These are phyloP conservation scores for Tiliqua scincoides DNA, from an alignment of 2,113 vertebrate genomes.

Conservation along the genomic window DNA sequence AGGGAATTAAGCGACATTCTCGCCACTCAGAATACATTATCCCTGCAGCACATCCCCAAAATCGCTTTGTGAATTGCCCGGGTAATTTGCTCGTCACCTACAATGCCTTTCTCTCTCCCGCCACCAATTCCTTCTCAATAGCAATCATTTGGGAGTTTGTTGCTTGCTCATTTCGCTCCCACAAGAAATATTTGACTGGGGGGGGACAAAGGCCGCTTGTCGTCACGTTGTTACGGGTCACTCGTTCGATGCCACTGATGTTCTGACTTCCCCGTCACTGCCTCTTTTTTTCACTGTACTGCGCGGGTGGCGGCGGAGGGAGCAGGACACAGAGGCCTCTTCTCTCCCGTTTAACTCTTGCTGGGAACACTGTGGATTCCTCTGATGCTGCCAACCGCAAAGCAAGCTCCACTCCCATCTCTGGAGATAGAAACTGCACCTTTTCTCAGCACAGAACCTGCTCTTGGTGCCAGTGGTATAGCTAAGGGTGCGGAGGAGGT, in stretches of 20 bases:
- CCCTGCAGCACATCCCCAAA: constrained; percentile 69
- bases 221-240: constrained; percentile 40
- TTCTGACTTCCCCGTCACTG: constrained; percentile 41
- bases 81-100: constrained; percentile 72
- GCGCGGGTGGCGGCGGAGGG: constrained; percentile 27
- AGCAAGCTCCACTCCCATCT: background rate
- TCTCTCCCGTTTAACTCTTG: background rate
- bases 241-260: constrained; percentile 45
- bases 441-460: background rate
- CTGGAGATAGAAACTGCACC: too few relatives aligned
- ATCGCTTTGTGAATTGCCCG: constrained; percentile 66
- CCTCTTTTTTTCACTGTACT: constrained; percentile 1
- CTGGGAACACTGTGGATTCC: background rate
- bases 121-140: background rate
- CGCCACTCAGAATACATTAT: constrained; percentile 76
- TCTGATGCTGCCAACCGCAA: background rate
- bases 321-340: too few relatives aligned
- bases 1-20: constrained; percentile 73
- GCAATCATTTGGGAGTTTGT: constrained; percentile 57
- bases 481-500: too few relatives aligned
- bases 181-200: constrained; percentile 39
- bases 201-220: constrained; percentile 57
- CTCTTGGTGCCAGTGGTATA: too few relatives aligned
- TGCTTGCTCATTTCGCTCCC: constrained; percentile 58
- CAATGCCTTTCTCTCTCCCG: constrained; percentile 45